Conservation (phyloP, 1,140 invertebrate genomes). For the Philopotamus ludificatus region DNA sequence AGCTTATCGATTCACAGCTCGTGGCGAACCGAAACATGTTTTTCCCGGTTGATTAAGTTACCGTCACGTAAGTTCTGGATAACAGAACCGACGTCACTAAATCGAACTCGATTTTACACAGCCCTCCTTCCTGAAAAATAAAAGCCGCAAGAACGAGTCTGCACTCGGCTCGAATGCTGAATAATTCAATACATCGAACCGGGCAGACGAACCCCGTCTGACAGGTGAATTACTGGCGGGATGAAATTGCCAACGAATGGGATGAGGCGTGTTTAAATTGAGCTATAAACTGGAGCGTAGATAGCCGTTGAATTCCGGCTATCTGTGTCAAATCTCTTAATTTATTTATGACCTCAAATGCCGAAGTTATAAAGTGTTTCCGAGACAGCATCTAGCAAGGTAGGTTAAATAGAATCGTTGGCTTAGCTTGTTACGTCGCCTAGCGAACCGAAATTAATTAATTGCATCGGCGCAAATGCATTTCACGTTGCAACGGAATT, state of each 20-base stretch:
- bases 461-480: neutral
- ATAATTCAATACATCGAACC: conserved; percentile 7
- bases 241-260: neutral
- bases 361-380: neutral
- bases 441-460: conserved; percentile 9
- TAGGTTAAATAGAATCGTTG: neutral
- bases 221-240: conserved; percentile 13
- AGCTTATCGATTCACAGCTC: neutral
- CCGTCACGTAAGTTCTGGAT: no score
- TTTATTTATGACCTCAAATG: no score
- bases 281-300: no score
- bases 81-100: neutral
- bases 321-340: no score
- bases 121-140: neutral
- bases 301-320: no score
- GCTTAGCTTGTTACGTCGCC: neutral
- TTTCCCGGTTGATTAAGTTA: neutral
- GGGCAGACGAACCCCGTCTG: neutral
- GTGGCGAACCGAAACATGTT: no score
- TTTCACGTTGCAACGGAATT: neutral
- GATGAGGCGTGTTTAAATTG: neutral
- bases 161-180: no score
- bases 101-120: neutral
- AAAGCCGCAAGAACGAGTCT: neutral
- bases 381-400: neutral